Evolutionary conservation across 2,888 invertebrate genomes (phyloP).

Genomic region (Chrysodeixis includens): DNA sequence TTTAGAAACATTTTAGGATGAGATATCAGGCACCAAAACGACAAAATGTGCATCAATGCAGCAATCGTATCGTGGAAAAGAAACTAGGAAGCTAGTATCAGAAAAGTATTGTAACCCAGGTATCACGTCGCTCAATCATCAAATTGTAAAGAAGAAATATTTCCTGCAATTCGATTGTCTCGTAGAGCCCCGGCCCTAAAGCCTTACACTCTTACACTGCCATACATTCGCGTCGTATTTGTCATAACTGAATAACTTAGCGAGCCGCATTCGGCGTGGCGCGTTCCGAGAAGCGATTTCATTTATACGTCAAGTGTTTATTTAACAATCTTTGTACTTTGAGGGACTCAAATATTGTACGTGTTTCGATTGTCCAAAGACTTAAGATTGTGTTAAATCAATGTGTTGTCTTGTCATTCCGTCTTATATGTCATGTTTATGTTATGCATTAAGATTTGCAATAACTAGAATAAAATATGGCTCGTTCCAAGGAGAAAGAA

Average conservation of each 20-base stretch:
- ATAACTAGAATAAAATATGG: no score
- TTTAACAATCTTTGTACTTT: background rate
- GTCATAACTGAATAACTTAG: constrained; percentile 56
- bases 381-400: background rate
- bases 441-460: no score
- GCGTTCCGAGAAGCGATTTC: constrained; percentile 30
- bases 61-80: no score
- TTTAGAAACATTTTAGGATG: no score
- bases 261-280: constrained; percentile 22
- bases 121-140: no score
- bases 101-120: no score
- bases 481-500: no score
- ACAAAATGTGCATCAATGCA: no score
- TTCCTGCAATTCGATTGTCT: background rate
- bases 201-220: background rate
- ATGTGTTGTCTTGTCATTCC: no score
- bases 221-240: constrained; percentile 28
- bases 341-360: background rate
- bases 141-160: background rate
- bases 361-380: background rate
- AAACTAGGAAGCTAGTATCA: no score
- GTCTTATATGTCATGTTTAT: no score
- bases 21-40: no score
- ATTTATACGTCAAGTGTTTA: background rate
- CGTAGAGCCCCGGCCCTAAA: background rate